A percentile compares a stretch with the other conserved stretches of the same genome.
Conservation (phyloP, 2,797 vertebrate species). For the Triplophysa bombifrons region DNA sequence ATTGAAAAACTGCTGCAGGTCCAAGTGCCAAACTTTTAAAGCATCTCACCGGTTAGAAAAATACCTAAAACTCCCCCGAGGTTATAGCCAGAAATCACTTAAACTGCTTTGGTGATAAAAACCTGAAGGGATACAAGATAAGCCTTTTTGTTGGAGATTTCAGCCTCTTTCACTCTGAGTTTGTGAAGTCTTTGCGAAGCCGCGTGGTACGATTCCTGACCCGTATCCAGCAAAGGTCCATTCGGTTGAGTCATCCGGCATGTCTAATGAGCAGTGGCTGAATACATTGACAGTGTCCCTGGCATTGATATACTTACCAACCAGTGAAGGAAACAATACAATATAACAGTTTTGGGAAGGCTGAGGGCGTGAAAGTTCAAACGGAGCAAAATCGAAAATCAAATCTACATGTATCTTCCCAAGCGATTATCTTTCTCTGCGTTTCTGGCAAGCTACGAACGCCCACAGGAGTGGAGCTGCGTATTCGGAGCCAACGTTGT, state of each 20-base stretch:
- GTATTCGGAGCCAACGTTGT: constrained; percentile 32
- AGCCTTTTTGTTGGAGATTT: constrained; percentile 53
- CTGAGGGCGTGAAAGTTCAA: constrained; percentile 17
- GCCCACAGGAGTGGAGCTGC: constrained; percentile 54
- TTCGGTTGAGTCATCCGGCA: constrained; percentile 17
- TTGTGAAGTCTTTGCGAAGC: neutral
- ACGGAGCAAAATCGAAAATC: constrained; percentile 37
- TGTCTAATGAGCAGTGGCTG: constrained; percentile 18
- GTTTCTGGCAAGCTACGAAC: constrained; percentile 30
- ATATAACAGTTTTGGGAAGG: constrained; percentile 11
- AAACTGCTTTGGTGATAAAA: constrained; percentile 67
- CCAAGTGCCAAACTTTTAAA: constrained; percentile 46
- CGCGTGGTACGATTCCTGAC: neutral
- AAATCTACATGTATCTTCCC: constrained; percentile 36
- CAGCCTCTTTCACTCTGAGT: neutral
- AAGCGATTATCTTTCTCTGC: neutral
- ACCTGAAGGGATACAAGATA: constrained; percentile 61
- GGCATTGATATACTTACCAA: constrained; percentile 23
- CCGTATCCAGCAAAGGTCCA: neutral
- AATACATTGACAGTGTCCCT: constrained; percentile 12
- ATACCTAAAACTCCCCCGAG: constrained; percentile 61
- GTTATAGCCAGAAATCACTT: constrained; percentile 67
- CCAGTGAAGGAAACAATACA: constrained; percentile 32
- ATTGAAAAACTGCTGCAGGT: constrained; percentile 39
- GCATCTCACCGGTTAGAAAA: constrained; percentile 35